Evolutionary conservation across 2,113 vertebrate species (phyloP), one percentile per base, ranked within the genome.

Genomic region (Gasterosteus nipponicus): DNA sequence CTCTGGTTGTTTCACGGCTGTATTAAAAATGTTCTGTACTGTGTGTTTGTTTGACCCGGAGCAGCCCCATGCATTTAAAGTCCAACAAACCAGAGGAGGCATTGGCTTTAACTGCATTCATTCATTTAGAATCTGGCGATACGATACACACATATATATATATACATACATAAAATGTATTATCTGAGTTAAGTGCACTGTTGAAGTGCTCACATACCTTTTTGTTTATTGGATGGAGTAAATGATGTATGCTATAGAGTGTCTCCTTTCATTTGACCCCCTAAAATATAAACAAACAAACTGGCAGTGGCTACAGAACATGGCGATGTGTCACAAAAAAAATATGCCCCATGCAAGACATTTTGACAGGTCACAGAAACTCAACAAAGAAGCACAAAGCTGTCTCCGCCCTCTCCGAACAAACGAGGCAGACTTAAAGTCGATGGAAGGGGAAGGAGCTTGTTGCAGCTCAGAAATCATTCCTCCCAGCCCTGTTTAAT

Each of bases 401-500:
- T 58, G 39, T 71, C 49, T 69, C 38, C 62, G 60, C 11, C 66
- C 33, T 26, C 10, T 42, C 22, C 60, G 64, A 86, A 73, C 69
- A 76, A 84, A 69, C 5, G 39, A 83, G 77, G 69, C 61, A 72
- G 31, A 74, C 47, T 49, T 64, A 70, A 83, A 83, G 81, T 78
- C 68, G 69, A 80, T 67, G 69, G 83, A 78, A 71, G 80, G 79
- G 75, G 59, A 79, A 39, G 51, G 65, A 82, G 62, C 60, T 74
- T 56, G 65, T 69, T 78, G 65, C 63, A 35, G 74, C 57, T 80
- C 83, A 73, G 80, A 86, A 82, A 86, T 83, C 79, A 84, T 80
- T 85, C 81, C 67, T 82, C 77, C 86, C 69, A 83, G 83, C 84
- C 71, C 66, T 84, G 82, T 88, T 92, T 94, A 93, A 94, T 95